Percentiles rank a stretch among this genome's conserved stretches.
Conservation (phyloP, 1,140 invertebrate species). For the Helicoverpa armigera region DNA sequence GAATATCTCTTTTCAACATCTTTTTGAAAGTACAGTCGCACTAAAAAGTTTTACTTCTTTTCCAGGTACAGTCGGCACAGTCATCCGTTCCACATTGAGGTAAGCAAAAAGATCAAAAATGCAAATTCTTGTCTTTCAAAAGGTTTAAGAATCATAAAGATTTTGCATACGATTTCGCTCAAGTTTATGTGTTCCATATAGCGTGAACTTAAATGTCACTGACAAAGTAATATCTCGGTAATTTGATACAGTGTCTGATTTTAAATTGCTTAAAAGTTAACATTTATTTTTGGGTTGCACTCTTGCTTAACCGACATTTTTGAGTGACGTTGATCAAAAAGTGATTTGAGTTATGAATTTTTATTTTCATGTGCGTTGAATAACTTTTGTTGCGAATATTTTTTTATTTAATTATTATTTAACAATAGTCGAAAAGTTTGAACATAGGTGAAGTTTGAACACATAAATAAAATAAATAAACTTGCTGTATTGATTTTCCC, state of each 20-base stretch:
- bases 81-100: constrained; percentile 25
- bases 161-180: neutral
- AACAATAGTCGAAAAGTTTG: too few species aligned
- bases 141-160: neutral
- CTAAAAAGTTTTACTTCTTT: constrained; percentile 31
- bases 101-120: constrained; percentile 7
- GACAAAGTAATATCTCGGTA: too few species aligned
- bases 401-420: neutral
- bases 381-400: neutral
- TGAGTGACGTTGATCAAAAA: too few species aligned
- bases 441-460: too few species aligned
- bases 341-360: too few species aligned
- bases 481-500: too few species aligned
- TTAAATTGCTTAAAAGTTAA: neutral
- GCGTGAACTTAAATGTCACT: constrained; percentile 1
- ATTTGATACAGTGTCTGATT: neutral
- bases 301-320: too few species aligned
- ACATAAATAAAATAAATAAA: too few species aligned
- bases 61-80: constrained; percentile 28
- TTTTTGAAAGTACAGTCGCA: neutral
- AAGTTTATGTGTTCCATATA: neutral
- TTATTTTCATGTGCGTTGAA: neutral
- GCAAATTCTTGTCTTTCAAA: neutral
- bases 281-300: neutral
- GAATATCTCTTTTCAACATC: neutral